Percentiles rank a stretch among this genome's conserved stretches.
phyloP scores from a whole-genome alignment of 2,113 vertebrate genomes.

The Aegotheles bennettii region DNA sequence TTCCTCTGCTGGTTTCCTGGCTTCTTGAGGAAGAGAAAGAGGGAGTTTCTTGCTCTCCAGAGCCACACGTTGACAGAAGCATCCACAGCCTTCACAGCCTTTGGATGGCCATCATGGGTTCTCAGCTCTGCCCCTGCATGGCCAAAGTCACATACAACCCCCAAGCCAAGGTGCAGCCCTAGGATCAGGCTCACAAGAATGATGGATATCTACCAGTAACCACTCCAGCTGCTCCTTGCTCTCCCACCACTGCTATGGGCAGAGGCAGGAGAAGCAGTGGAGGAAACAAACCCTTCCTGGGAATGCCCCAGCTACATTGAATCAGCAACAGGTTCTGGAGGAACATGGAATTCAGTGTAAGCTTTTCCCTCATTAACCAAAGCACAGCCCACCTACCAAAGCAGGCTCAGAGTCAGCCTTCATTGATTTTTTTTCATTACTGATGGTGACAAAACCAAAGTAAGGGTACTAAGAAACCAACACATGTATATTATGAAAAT shows the following conservation, averaged over 20 bases:
- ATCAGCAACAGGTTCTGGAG: neutral
- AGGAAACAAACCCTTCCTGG: neutral
- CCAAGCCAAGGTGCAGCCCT: neutral
- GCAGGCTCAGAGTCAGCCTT: neutral
- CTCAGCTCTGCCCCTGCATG: neutral
- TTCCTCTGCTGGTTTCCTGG: neutral
- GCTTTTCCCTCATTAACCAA: neutral
- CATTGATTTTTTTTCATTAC: neutral
- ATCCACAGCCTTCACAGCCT: neutral
- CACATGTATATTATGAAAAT: neutral
- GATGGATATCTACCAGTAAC: neutral
- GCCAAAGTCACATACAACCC: neutral
- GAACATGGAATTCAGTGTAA: neutral
- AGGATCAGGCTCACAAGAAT: neutral
- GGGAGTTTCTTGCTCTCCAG: neutral
- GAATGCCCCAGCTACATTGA: neutral
- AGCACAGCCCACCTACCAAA: neutral
- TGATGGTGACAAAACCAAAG: neutral
- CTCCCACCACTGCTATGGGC: neutral
- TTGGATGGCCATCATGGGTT: fast-evolving
- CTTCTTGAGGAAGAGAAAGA: neutral
- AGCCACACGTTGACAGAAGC: neutral
- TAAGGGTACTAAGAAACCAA: neutral
- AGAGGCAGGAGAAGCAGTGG: neutral
- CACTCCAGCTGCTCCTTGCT: neutral